Conservation (phyloP, 2,113 vertebrate genomes). For the Prunella himalayana region DNA sequence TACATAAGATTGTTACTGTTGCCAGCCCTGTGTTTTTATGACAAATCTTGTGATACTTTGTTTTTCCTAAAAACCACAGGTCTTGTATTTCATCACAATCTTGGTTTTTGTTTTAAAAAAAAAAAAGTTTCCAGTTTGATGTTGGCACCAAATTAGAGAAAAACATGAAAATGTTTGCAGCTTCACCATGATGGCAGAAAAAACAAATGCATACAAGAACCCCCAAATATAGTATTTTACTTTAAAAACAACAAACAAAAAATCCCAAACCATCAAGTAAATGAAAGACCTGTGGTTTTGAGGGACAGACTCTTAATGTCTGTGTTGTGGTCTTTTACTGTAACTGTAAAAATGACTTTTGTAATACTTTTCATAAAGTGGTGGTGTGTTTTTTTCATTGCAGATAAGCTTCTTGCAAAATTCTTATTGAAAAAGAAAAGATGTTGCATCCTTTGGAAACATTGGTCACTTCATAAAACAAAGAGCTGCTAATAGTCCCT, state of each 20-base stretch:
- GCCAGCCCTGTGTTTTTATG: constrained; percentile 15
- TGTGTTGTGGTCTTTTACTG: constrained; percentile 57
- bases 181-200: constrained; percentile 21
- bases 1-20: neutral
- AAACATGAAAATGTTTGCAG: constrained; percentile 31
- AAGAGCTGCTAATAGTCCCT: neutral
- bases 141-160: constrained; percentile 54
- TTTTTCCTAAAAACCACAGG: constrained; percentile 50
- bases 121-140: neutral
- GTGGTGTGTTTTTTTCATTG: neutral
- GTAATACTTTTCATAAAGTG: constrained; percentile 37
- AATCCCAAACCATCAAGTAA: constrained; percentile 24
- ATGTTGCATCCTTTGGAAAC: constrained; percentile 18
- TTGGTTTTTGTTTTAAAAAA: neutral
- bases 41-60: constrained; percentile 51
- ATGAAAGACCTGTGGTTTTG: constrained; percentile 56
- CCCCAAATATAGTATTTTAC: constrained; percentile 39
- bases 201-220: neutral
- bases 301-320: constrained; percentile 37
- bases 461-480: constrained; percentile 19
- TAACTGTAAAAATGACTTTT: constrained; percentile 56
- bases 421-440: constrained; percentile 7
- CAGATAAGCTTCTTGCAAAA: constrained; percentile 58
- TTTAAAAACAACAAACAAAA: constrained; percentile 57
- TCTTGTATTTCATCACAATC: constrained; percentile 52